Evolutionary conservation across 2,113 vertebrate species (phyloP), one percentile per base, ranked within the genome.

Genomic region (Eurystomus gularis): DNA sequence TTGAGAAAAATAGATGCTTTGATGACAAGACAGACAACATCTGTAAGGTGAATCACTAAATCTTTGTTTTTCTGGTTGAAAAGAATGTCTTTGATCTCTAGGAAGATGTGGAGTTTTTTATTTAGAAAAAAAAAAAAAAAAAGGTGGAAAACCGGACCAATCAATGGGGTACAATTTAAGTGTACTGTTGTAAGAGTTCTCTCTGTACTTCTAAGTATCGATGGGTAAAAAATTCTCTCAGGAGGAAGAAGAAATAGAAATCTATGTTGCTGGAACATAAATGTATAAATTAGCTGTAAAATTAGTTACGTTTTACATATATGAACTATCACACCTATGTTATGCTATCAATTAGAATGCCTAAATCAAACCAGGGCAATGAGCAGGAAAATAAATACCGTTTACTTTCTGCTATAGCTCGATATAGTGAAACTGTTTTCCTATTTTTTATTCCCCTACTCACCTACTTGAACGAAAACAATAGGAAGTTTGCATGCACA

Each of bases 1-100:
- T 7, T 93, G 73, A 93, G 73, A 52, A 78, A 95, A 94, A 83
- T 48, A 6, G 20, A 12, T 80, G 51, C 85, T 93, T 95, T 90
- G 75, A 92, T 69, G 54, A 88, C 29, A 84, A 81, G 78, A 61
- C 48, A 79, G 78, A 21, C n/a, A 90, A 80, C 71, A 93, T 62
- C 86, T 92, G 88, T 94, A 75, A 93, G 57, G 44, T 92, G 69
- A 84, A 94, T 90, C 88, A 92, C 94, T 96, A 97, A 70, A 95
- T 86, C 92, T 92, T 88, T 90, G 68, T 84, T 93, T 90, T 96
- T 68, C 85, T 79, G 11, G 7, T 68, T 95, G 76, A 55, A 84
- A 96, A 88, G 88, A 92, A 93, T 88, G 72, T 62, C 79, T 95
- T 95, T 94, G 88, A 94, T 96, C 55, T 84, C 69, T 44, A 84